These are phyloP conservation scores for Lapara coniferarum DNA, from an alignment of 2,888 invertebrate species.

Conservation along the genomic window DNA sequence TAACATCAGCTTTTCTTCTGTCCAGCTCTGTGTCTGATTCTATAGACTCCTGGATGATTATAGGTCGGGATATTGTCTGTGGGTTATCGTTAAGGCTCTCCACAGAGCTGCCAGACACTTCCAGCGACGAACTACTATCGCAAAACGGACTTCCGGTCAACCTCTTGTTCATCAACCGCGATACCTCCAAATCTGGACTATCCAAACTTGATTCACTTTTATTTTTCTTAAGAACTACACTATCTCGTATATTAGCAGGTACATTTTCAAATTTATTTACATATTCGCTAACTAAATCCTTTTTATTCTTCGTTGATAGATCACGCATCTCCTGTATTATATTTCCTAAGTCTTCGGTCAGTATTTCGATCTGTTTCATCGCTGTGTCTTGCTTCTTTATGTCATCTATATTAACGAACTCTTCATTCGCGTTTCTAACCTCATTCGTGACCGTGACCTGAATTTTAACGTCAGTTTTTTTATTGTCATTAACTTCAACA, in stretches of 20 bases:
- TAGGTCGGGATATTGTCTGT: slow-evolving; percentile 42
- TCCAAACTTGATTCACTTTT: slow-evolving; percentile 81
- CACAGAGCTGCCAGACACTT: slow-evolving; percentile 78
- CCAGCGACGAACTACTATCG: slow-evolving; percentile 76
- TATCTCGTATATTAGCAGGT: slow-evolving; percentile 68
- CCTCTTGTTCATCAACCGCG: slow-evolving; percentile 74
- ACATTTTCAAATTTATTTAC: slow-evolving; percentile 54
- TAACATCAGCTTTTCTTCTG: slow-evolving; percentile 60
- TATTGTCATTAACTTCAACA: slow-evolving; percentile 50
- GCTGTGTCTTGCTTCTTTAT: slow-evolving; percentile 52
- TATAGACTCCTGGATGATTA: slow-evolving; percentile 51
- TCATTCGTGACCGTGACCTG: slow-evolving; percentile 56
- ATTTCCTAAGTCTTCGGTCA: slow-evolving; percentile 72
- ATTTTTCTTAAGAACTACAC: slow-evolving; percentile 77
- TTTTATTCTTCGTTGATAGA: slow-evolving; percentile 54
- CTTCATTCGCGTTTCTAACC: slow-evolving; percentile 27
- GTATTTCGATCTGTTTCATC: slow-evolving; percentile 67
- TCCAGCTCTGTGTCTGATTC: slow-evolving; percentile 60
- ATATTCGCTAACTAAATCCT: slow-evolving; percentile 38
- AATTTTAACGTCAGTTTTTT: slow-evolving; percentile 55
- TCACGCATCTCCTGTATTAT: slow-evolving; percentile 71
- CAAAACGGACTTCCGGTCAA: slow-evolving; percentile 67
- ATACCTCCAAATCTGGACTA: slow-evolving; percentile 80
- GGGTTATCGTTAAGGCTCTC: slow-evolving; percentile 72
- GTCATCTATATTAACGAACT: slow-evolving; percentile 48